Evolutionary conservation across 1,140 invertebrate species (phyloP).

Genomic region (Vanessa tameamea): DNA sequence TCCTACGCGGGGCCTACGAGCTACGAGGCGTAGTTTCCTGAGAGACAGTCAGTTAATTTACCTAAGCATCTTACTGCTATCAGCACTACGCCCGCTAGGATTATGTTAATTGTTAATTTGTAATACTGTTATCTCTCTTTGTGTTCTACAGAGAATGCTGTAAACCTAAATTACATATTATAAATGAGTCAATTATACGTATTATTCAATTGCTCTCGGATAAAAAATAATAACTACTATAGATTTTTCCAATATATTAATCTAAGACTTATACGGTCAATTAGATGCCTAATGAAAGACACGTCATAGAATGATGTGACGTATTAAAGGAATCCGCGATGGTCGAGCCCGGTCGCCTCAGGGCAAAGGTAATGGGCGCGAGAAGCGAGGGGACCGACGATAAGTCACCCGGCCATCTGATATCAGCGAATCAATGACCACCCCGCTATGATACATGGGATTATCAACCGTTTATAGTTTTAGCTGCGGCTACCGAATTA

Average conservation of each 20-base stretch:
- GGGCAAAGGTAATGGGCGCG: constrained; percentile 61
- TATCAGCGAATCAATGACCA: constrained; percentile 77
- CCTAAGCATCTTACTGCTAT: constrained; percentile 78
- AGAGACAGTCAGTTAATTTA: constrained; percentile 66
- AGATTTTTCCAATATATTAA: not conserved
- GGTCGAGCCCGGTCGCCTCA: constrained; percentile 36
- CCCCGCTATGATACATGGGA: constrained; percentile 75
- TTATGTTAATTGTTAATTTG: constrained; percentile 73
- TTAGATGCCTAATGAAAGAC: constrained; percentile 66
- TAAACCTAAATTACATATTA: constrained; percentile 35
- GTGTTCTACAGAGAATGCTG: constrained; percentile 49
- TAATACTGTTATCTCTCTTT: constrained; percentile 74
- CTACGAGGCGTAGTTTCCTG: constrained; percentile 57
- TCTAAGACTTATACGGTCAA: constrained; percentile 48
- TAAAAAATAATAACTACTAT: not conserved
- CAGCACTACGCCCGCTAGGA: constrained; percentile 67
- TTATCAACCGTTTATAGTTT: constrained; percentile 76
- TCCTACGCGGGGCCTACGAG: constrained; percentile 42
- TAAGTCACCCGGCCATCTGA: constrained; percentile 73
- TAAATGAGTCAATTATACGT: constrained; percentile 13
- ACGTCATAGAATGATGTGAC: constrained; percentile 63
- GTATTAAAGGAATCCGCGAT: constrained; percentile 58
- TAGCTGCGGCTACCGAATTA: constrained; percentile 68
- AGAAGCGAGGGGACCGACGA: constrained; percentile 65
- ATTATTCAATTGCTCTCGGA: not conserved